These are phyloP conservation scores for Cremastinae sp. DNA, from an alignment of 2,888 invertebrate genomes.

Conservation along the genomic window DNA sequence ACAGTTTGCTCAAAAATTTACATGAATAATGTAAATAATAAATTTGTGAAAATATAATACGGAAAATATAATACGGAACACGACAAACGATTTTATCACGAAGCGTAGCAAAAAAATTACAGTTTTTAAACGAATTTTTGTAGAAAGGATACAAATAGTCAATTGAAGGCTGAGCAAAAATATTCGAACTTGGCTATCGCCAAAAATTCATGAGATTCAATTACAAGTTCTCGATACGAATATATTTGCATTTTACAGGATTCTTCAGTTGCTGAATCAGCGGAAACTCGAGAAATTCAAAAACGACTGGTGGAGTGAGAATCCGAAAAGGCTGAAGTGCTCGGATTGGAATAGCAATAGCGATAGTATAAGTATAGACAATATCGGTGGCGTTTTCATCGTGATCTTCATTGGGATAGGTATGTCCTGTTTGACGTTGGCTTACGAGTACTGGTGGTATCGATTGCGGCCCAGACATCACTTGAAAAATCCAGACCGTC, in stretches of 20 bases:
- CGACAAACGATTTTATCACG: too few relatives aligned
- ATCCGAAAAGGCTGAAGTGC: constrained; percentile 88
- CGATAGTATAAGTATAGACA: constrained; percentile 98
- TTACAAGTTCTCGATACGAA: too few relatives aligned
- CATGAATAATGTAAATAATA: too few relatives aligned
- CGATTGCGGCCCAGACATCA: constrained; percentile 86
- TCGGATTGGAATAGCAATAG: constrained; percentile 95
- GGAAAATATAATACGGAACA: too few relatives aligned
- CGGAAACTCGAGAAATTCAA: constrained; percentile 95
- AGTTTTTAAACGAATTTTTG: too few relatives aligned
- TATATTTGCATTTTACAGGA: constrained; percentile 87
- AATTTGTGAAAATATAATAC: too few relatives aligned
- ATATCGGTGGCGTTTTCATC: constrained; percentile 98
- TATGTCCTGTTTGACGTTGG: constrained; percentile 93
- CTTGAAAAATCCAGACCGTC: constrained; percentile 48
- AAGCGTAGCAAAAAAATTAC: too few relatives aligned
- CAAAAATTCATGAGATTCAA: constrained; percentile 11
- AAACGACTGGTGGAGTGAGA: constrained; percentile 98
- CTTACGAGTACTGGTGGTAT: constrained; percentile 97
- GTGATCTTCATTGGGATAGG: constrained; percentile 98
- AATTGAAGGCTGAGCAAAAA: constrained; percentile 2
- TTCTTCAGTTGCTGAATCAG: constrained; percentile 95
- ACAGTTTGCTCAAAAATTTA: too few relatives aligned
- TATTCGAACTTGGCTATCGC: too few relatives aligned
- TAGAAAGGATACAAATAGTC: neutral